Base-by-base conservation (phyloP, 2,113 vertebrate species). In the Leptodactylus fuscus region DNA sequence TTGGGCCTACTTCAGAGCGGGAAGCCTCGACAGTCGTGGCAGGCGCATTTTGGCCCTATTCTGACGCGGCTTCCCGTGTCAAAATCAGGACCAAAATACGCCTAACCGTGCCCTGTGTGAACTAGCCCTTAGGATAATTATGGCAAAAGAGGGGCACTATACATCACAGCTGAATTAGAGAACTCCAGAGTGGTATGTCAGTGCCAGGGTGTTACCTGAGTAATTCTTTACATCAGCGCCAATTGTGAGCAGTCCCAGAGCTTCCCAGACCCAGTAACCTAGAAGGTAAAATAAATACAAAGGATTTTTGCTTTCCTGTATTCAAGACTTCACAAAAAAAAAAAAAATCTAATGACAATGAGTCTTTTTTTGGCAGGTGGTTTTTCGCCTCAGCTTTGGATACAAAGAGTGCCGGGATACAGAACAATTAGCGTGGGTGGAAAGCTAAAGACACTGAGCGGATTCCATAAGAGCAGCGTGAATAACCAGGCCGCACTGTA, bases 371-470 rank as follows among this genome's bases (percentile, higher is more conserved):
- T 71, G 65, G 65, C 81, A 49, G 65, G 7, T 53, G 18, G 24
- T 18, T 12, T n/a, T 29, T 29, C 13, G 34, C 29, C 24, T 12
- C 24, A 13, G 80, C 65, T 67, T 67, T 36, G 80, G 11, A 49
- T 22, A 8, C 15, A 16, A 6, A 24, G 13, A n/a, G 41, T 46
- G 62, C 77, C 36, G 13, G 34, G 53, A 58, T 55, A 51, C 27
- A 51, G 16, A 36, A 77, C 49, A 77, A 77, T 77, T 36, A 77
- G 74, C 44, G 74, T 77, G 48, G 74, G 74, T 2, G 49, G 34
- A 41, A n/a, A 58, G 22, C 49, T 53, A 16, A 44, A 34, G 8
- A 71, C 34, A 69, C 36, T 11, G 69, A 55, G 48, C 49, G 44
- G 18, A 46, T 13, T 27, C 41, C 44, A 55, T n/a, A 16, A 16